Base-by-base conservation (phyloP, 2,888 invertebrate species). In the Onchidella celtica region DNA sequence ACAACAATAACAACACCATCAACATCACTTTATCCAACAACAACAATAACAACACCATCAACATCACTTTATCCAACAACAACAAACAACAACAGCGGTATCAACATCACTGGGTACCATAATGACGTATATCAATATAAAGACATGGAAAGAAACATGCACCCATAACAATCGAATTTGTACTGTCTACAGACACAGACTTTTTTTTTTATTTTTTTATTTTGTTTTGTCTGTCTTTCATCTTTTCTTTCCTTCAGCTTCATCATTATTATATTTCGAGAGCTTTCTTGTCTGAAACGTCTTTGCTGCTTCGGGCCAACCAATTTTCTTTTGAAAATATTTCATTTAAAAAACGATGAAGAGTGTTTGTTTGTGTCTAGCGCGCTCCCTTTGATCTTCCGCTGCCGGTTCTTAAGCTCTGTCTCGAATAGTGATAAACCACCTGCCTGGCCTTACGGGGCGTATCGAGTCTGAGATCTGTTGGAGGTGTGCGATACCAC, bases 341-440 rank as follows among this genome's bases (percentile, higher is more conserved):
- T 72, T 63, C 32, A 75, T 47, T 47, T 29, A 55, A 65, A 65
- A 63, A 65, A 61, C 75, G 75, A 75, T 65, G 75, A 75, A 75
- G 59, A 38, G 29, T 75, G 40, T 74, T 74, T 63, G 47, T 40
- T 65, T 75, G 75, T 47, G 65, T 63, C 55, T 61, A 61, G 61
- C 63, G 27, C 65, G 4, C 29, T 38, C n/a, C n/a, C 72, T 72
- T 72, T 72, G 72, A 72, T 72, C 72, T 72, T 27, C 24, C 34
- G 34, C 55, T 32, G 57, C 72, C 24, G 9, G 3, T n/a, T 59
- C 57, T 59, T 34, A 57, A 3, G 57, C 59, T 57, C 55, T 57
- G 72, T 72, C 72, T 72, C 34, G 72, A n/a, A 24, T 55, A 34
- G 72, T 72, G 72, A 72, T 72, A 72, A 72, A 57, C 72, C 72